phyloP scores from a whole-genome alignment of 2,797 vertebrate species.

The Enteromius argenteus region DNA sequence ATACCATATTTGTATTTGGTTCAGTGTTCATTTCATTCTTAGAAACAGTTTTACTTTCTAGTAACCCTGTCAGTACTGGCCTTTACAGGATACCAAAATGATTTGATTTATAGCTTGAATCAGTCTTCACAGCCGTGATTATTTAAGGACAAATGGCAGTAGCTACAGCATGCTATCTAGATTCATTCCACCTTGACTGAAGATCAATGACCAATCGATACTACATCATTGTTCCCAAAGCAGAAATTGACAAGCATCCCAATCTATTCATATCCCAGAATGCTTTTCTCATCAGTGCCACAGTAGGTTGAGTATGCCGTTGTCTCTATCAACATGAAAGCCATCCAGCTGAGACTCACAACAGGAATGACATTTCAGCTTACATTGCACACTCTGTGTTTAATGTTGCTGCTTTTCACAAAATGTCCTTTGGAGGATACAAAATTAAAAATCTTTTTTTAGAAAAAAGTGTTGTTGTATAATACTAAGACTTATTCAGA shows the following conservation, averaged over 20 bases:
- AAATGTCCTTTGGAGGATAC: neutral
- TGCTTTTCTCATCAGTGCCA: constrained; percentile 55
- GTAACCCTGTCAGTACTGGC: neutral
- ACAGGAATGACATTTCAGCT: constrained; percentile 46
- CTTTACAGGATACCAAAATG: neutral
- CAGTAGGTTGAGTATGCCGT: constrained; percentile 37
- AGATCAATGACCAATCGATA: constrained; percentile 49
- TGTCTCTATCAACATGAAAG: constrained; percentile 50
- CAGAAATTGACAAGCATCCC: constrained; percentile 38
- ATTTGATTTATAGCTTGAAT: constrained; percentile 33
- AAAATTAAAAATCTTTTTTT: neutral
- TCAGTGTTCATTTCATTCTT: neutral
- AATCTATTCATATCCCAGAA: constrained; percentile 57
- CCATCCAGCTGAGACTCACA: constrained; percentile 35
- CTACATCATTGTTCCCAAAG: constrained; percentile 21
- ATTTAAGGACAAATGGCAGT: constrained; percentile 34
- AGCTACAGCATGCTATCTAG: constrained; percentile 35
- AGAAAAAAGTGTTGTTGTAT: neutral
- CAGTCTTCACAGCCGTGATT: constrained; percentile 6
- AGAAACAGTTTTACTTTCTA: neutral
- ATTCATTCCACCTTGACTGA: constrained; percentile 32
- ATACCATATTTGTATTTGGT: neutral
- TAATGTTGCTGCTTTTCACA: neutral
- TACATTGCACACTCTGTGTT: constrained; percentile 26
- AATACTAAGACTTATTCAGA: neutral